phyloP scores from a whole-genome alignment of 2,888 invertebrate species.

The Plebejus melissa region DNA sequence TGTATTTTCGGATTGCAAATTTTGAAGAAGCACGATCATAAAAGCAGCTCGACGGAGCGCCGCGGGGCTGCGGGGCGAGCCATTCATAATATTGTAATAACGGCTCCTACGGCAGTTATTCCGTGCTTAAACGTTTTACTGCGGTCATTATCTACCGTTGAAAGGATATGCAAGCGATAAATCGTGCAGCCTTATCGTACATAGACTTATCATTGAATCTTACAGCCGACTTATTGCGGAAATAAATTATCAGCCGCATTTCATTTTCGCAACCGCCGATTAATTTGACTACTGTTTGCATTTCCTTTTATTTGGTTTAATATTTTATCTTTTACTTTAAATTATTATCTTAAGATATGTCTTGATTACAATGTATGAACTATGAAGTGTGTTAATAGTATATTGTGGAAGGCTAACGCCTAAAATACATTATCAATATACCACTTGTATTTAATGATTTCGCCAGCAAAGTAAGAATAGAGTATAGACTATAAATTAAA shows the following conservation, averaged over 20 bases:
- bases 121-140: slow-evolving; percentile 79
- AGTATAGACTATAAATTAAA: no score
- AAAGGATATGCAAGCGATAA: slow-evolving; percentile 79
- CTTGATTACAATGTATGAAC: no score
- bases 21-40: slow-evolving; percentile 39
- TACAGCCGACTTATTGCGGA: slow-evolving; percentile 51
- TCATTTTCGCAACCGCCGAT: slow-evolving; percentile 38
- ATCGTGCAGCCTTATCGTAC: slow-evolving; percentile 63
- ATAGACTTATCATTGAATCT: slow-evolving; percentile 55
- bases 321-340: not conserved
- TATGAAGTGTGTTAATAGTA: no score
- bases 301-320: not conserved
- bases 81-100: slow-evolving; percentile 79
- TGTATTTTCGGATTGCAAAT: slow-evolving; percentile 27
- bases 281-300: slow-evolving; percentile 20
- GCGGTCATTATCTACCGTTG: slow-evolving; percentile 78
- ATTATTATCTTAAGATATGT: not conserved
- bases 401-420: no score
- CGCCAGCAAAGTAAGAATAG: no score
- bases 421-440: no score
- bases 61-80: slow-evolving; percentile 58
- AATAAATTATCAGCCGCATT: slow-evolving; percentile 51
- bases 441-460: no score
- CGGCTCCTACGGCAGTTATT: slow-evolving; percentile 75
- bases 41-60: slow-evolving; percentile 44